These are phyloP conservation scores for Nyctibius grandis DNA, from an alignment of 2,797 vertebrate genomes.

Conservation along the genomic window DNA sequence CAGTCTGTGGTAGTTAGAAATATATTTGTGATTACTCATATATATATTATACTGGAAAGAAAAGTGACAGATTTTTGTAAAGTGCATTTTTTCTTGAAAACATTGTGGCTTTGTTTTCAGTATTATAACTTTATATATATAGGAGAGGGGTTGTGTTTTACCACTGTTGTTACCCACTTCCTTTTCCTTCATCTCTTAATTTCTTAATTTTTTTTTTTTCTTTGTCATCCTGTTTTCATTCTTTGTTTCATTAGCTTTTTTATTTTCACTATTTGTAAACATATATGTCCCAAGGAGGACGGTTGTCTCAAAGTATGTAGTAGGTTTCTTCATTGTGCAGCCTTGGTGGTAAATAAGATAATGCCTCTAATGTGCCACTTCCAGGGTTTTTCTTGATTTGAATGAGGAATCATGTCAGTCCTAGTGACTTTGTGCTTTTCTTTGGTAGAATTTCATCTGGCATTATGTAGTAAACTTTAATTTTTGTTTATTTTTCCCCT, in stretches of 20 bases:
- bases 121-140: background rate
- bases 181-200: background rate
- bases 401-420: background rate
- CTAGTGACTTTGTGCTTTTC: background rate
- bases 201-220: background rate
- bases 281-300: fast-evolving
- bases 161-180: fast-evolving
- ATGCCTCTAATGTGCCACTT: background rate
- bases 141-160: background rate
- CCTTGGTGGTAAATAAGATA: background rate
- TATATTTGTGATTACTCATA: background rate
- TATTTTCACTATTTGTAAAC: background rate
- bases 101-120: background rate
- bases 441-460: background rate
- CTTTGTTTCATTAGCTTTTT: background rate
- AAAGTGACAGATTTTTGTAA: background rate
- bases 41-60: background rate
- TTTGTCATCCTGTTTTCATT: background rate
- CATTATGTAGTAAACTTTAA: background rate
- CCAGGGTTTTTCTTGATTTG: background rate
- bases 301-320: background rate
- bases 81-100: background rate
- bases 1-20: background rate
- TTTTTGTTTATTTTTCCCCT: background rate
- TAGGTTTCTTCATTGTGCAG: background rate